Evolutionary conservation across 23 tunicate genomes (phyloP).

Genomic region (Styela plicata): DNA sequence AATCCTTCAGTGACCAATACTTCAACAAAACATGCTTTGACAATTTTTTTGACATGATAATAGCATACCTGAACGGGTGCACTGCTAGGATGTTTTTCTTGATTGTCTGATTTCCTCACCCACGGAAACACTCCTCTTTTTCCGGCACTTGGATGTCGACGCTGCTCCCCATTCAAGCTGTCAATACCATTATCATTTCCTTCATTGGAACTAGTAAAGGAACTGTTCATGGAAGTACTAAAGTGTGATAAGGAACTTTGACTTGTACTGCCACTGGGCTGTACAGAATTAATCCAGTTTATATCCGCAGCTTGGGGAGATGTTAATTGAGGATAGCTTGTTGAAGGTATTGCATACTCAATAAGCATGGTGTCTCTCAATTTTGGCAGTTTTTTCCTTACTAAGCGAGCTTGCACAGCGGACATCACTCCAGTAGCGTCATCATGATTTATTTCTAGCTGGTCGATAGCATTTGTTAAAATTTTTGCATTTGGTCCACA

Average conservation of each 20-base stretch:
- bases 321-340: conserved; percentile 29
- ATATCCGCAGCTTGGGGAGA: conserved; percentile 69
- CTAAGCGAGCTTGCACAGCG: conserved; percentile 70
- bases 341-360: conserved; percentile 65
- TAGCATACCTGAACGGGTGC: conserved; percentile 67
- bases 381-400: conserved; percentile 62
- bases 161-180: conserved; percentile 1
- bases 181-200: background rate
- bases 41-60: no score
- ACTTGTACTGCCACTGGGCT: background rate
- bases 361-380: conserved; percentile 61
- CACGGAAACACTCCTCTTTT: conserved; percentile 84
- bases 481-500: conserved; percentile 18
- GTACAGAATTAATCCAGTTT: conserved; percentile 64
- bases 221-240: conserved; percentile 16
- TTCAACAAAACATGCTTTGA: no score
- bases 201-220: conserved; percentile 5
- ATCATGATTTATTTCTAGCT: conserved; percentile 58
- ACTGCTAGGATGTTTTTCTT: conserved; percentile 55
- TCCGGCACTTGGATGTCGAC: conserved; percentile 80
- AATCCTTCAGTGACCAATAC: no score
- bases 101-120: conserved; percentile 31
- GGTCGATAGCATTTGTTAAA: conserved; percentile 58
- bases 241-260: conserved; percentile 27
- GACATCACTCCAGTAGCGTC: conserved; percentile 84